Evolutionary conservation across 2,113 vertebrate species (phyloP).

Genomic region (Podarcis muralis): DNA sequence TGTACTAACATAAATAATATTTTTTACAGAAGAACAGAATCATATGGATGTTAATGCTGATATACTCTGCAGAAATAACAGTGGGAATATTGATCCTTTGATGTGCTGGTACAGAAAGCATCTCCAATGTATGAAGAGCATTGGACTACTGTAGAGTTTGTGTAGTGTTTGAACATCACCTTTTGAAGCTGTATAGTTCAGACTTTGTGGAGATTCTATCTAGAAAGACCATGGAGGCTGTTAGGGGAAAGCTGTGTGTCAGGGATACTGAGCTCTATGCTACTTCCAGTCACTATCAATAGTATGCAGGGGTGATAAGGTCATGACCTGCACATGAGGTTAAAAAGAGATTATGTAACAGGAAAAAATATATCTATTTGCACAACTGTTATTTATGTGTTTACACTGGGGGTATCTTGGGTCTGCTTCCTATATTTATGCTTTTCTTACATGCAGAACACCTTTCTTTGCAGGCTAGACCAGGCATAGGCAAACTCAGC

Average conservation of each 20-base stretch:
- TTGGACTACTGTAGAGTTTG: not conserved
- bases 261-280: not conserved
- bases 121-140: not conserved
- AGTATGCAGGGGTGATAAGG: not conserved
- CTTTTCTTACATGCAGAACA: not conserved
- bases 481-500: not conserved
- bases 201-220: not conserved
- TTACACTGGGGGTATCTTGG: not conserved
- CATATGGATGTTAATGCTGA: not conserved
- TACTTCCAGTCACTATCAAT: not conserved
- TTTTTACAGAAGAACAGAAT: not conserved
- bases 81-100: not conserved
- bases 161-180: not conserved
- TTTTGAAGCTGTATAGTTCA: not conserved
- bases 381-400: not conserved
- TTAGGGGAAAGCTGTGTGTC: not conserved
- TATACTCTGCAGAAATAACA: not conserved
- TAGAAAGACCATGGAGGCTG: not conserved
- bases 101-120: not conserved
- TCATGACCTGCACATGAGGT: not conserved
- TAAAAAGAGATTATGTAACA: not conserved
- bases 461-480: not conserved
- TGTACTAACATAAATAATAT: not conserved
- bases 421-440: not conserved
- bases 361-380: not conserved